Percentiles rank a stretch among this genome's conserved stretches.
These are phyloP conservation scores for Pongo pygmaeus DNA, from an alignment of 2,113 vertebrate genomes.

Conservation along the genomic window DNA sequence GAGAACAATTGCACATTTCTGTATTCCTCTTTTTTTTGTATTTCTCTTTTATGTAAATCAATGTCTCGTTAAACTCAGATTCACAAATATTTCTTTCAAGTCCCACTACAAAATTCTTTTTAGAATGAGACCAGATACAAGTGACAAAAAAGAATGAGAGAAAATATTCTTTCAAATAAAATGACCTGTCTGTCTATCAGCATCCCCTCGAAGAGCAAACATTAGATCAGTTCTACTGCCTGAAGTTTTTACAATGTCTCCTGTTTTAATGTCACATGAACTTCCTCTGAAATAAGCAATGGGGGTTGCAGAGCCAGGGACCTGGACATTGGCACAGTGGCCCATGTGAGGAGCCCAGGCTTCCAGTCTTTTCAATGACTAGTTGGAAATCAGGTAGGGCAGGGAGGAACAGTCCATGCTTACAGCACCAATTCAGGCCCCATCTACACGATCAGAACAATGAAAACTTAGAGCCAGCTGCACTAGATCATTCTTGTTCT, in stretches of 20 bases:
- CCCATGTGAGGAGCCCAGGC: too few species aligned
- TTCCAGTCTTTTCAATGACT: fast-evolving
- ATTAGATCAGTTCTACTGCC: neutral
- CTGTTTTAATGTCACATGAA: neutral
- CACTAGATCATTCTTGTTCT: neutral
- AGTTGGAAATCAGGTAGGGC: fast-evolving
- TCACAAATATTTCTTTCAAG: constrained; percentile 1
- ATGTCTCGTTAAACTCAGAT: neutral
- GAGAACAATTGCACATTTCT: neutral
- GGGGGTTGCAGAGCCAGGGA: neutral
- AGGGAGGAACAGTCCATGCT: fast-evolving
- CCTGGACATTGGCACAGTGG: fast-evolving
- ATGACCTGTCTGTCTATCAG: neutral
- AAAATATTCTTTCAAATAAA: neutral
- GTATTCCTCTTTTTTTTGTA: neutral
- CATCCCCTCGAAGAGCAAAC: neutral
- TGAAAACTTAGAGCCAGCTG: neutral
- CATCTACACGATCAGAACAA: fast-evolving
- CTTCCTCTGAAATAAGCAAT: neutral
- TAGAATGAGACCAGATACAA: neutral
- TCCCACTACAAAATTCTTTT: neutral
- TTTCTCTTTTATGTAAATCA: neutral
- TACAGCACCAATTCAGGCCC: fast-evolving
- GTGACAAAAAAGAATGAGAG: neutral
- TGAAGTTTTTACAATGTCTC: neutral